These are phyloP conservation scores for Hypena proboscidalis DNA, from an alignment of 2,888 invertebrate genomes.

Conservation along the genomic window DNA sequence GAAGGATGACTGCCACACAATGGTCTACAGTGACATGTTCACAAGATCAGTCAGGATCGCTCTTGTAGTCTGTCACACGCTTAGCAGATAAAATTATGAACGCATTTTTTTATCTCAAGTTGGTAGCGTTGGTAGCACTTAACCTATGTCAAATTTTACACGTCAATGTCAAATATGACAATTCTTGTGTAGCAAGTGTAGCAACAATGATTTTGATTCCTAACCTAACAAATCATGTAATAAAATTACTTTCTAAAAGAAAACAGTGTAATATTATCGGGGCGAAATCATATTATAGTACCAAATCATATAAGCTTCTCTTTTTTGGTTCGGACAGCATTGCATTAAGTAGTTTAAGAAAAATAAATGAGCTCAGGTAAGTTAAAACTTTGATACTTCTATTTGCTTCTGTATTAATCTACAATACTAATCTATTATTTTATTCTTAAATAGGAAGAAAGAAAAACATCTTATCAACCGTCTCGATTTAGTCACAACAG, in stretches of 20 bases:
- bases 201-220: constrained; percentile 46
- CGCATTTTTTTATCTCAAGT: background rate
- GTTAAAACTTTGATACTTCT: constrained; percentile 23
- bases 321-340: constrained; percentile 96
- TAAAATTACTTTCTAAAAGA: constrained; percentile 40
- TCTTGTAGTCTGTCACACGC: no score
- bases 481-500: constrained; percentile 90
- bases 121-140: constrained; percentile 1
- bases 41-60: no score
- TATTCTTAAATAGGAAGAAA: no score
- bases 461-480: constrained; percentile 73
- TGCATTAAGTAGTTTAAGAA: constrained; percentile 90
- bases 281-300: constrained; percentile 42
- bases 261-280: constrained; percentile 48
- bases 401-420: no score
- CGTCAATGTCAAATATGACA: constrained; percentile 1
- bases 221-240: constrained; percentile 59
- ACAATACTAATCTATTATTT: no score
- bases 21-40: no score
- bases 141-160: constrained; percentile 19
- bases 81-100: constrained; percentile 1
- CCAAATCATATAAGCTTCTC: constrained; percentile 73
- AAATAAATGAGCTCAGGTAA: constrained; percentile 88
- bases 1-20: no score
- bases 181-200: background rate